Base-by-base conservation (phyloP, 2,113 vertebrate species). In the Mirza zaza region DNA sequence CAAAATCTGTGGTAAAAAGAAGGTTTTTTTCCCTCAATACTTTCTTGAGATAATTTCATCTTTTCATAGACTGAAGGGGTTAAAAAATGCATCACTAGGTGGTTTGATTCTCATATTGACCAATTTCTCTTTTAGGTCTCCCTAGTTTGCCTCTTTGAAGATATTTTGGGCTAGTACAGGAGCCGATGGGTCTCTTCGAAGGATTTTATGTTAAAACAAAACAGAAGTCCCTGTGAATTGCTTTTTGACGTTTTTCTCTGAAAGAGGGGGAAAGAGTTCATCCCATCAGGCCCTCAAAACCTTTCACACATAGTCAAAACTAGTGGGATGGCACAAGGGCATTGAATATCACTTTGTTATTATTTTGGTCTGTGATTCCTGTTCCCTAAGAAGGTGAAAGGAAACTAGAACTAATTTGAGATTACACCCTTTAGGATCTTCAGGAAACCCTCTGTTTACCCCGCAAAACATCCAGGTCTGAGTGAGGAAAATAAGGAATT, bases 1-100 rank as follows among this genome's bases (percentile, higher is more conserved):
- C 88, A 68, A 96, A 95, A 70, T 79, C 91, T 97, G 97, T 98
- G 97, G 98, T 98, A 96, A 98, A 97, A 91, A 85, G 75, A 83
- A 70, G 57, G 59, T 68, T 50, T 73, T 68, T 67, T 23, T 5
- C 0, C 45, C 63, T n/a, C 83, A 9, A 0, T 76, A 21, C 65
- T 94, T 82, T 42, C 81, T 73, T 48, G 91, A 80, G 86, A 52
- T 80, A 82, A 32, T 65, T 71, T 90, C 36, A 50, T 27, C 83
- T 50, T 67, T 42, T 68, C 25, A 3, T 50, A 75, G 70, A 59
- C 81, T 15, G 67, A 65, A 65, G 50, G 6, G 80, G 12, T 55
- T 48, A 34, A 2, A 84, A 59, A 29, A 25, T 48, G 70, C 42
- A 71, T 36, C 82, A 3, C 59, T 18, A 8, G 15, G 82, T 17